phyloP scores from a whole-genome alignment of 1,140 invertebrate genomes.

The Bicyclus anynana region DNA sequence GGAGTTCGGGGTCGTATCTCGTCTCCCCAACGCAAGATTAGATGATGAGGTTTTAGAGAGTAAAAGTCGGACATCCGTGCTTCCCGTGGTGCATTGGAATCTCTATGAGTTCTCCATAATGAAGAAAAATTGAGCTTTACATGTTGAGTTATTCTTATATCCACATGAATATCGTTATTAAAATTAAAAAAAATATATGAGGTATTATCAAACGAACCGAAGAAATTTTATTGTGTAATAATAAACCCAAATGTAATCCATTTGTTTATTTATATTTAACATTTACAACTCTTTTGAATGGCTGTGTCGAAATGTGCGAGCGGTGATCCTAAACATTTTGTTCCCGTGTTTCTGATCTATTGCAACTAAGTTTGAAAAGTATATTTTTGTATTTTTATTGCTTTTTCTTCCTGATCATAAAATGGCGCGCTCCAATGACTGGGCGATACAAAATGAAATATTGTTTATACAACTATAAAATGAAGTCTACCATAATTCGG shows the following conservation, averaged over 20 bases:
- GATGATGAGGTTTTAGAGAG: too few species aligned
- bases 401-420: constrained; percentile 45
- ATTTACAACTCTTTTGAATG: constrained; percentile 8
- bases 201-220: neutral
- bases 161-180: too few species aligned
- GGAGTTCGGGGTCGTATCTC: too few species aligned
- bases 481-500: neutral
- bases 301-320: neutral
- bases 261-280: constrained; percentile 8
- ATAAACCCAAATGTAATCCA: neutral
- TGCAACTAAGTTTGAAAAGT: constrained; percentile 22
- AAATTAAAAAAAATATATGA: too few species aligned
- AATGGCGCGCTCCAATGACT: constrained; percentile 9
- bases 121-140: too few species aligned
- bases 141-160: too few species aligned
- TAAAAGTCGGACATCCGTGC: too few species aligned
- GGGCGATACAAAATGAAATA: constrained; percentile 15
- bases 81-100: too few species aligned
- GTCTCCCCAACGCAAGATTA: too few species aligned
- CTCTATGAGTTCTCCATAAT: too few species aligned
- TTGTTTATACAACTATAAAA: constrained; percentile 13
- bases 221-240: neutral
- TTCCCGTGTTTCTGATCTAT: constrained; percentile 3
- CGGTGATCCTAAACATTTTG: constrained; percentile 6
- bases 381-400: constrained; percentile 42